Base-by-base conservation (phyloP, 2,113 vertebrate genomes). In the Microcebus murinus region DNA sequence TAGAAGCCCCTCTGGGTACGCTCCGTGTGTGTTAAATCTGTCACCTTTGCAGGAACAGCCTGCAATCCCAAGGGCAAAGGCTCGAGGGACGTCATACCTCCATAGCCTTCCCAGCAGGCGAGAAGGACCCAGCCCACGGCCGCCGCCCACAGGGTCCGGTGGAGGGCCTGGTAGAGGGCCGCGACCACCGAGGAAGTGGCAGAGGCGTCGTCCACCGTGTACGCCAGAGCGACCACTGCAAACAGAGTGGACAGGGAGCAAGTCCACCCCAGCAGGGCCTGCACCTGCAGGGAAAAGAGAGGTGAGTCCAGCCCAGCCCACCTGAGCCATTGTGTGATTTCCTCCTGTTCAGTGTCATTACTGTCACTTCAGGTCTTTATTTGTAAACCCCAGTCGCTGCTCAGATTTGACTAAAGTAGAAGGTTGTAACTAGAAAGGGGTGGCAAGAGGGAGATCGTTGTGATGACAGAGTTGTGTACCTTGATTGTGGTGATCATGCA, bases 131-230 rank as follows among this genome's bases (percentile, higher is more conserved):
- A 99, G 93, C 98, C 98, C 85, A 99, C 96, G 8, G 98, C 98
- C 7, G 98, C 96, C 0, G 98, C 99, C 99, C 99, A 99, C 55
- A 99, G 71, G 0, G 98, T 98, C 88, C 99, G 96, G 96, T 99
- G 99, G 29, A 99, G 90, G 6, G 99, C 99, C 97, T 99, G 99
- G 97, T 99, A 99, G 79, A 99, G 21, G 0, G 98, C 99, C 7
- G 98, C 95, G 1, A 98, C 89, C 0, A 94, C 79, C 0, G 98
- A 98, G 0, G 97, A 97, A 39, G 97, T 83, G 4, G 89, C n/a
- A 0, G 98, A 97, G 5, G 98, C 82, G 3, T 98, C 99, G 39
- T 98, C 98, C 79, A 99, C 96, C 6, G 76, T 0, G 21, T 99
- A 99, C 0, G 99, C 98, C 95, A 99, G 50, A 23, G 98, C 97